Conservation (phyloP, 2,113 vertebrate genomes). For the Colossoma macropomum region DNA sequence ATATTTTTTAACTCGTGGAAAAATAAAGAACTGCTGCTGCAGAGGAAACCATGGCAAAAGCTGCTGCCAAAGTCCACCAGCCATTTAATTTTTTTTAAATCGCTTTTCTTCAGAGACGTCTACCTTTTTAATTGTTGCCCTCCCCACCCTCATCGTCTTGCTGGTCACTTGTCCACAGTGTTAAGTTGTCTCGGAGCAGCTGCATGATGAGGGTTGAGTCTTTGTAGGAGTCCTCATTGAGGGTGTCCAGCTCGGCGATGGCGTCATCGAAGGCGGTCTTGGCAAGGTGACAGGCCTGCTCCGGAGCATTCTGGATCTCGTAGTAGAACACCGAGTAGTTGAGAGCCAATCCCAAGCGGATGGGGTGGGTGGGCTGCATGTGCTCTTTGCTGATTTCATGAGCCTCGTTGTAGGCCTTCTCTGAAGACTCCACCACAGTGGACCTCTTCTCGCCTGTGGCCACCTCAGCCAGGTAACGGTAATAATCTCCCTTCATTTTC, state of each 20-base stretch:
- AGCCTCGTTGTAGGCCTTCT: slow-evolving; percentile 97
- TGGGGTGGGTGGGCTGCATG: slow-evolving; percentile 99
- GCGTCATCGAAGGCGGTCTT: slow-evolving; percentile 99
- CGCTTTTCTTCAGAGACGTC: slow-evolving; percentile 52
- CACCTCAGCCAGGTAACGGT: slow-evolving; percentile 97
- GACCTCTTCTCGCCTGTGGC: slow-evolving; percentile 96
- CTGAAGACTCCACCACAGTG: slow-evolving; percentile 93
- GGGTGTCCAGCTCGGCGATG: slow-evolving; percentile 99
- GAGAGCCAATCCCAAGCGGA: slow-evolving; percentile 94
- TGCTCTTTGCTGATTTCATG: slow-evolving; percentile 99
- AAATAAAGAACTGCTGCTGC: slow-evolving; percentile 97
- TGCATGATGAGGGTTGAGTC: slow-evolving; percentile 99
- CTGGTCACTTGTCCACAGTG: slow-evolving; percentile 99
- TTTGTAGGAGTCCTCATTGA: slow-evolving; percentile 99
- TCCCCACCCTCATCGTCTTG: slow-evolving; percentile 98
- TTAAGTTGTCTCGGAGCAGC: slow-evolving; percentile 99
- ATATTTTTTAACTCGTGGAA: slow-evolving; percentile 88
- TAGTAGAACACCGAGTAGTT: slow-evolving; percentile 99
- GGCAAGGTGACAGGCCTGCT: slow-evolving; percentile 99
- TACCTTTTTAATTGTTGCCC: slow-evolving; percentile 92
- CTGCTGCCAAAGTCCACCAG: slow-evolving; percentile 93
- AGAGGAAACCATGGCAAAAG: slow-evolving; percentile 94
- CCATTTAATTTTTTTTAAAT: slow-evolving; percentile 65
- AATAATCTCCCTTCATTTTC: slow-evolving; percentile 99
- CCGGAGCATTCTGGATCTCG: slow-evolving; percentile 98